phyloP scores from a whole-genome alignment of 2,888 invertebrate species.

The Psococerastis gibbosa region DNA sequence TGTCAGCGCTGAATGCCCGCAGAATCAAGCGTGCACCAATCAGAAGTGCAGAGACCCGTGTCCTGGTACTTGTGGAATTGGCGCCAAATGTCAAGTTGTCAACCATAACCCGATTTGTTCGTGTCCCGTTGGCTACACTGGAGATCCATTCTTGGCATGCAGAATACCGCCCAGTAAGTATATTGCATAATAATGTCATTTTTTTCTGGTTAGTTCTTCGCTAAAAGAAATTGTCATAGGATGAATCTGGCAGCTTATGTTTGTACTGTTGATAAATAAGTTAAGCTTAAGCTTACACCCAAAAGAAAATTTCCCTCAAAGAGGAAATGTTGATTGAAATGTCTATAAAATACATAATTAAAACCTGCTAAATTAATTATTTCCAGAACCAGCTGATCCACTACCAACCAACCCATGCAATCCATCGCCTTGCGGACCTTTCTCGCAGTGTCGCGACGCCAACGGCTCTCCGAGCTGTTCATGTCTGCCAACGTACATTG shows the following conservation, averaged over 20 bases:
- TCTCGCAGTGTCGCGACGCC: conserved; percentile 28
- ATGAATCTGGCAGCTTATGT: too few relatives aligned
- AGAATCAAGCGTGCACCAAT: conserved; percentile 50
- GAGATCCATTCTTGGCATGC: conserved; percentile 31
- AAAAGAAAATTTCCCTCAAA: too few relatives aligned
- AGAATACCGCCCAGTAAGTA: conserved; percentile 22
- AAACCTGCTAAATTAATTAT: too few relatives aligned
- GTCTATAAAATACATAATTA: too few relatives aligned
- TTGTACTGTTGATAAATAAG: too few relatives aligned
- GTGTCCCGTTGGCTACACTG: conserved; percentile 30
- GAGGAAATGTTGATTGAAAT: too few relatives aligned
- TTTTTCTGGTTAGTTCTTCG: too few relatives aligned
- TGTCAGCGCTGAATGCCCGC: conserved; percentile 50
- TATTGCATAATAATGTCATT: too few relatives aligned
- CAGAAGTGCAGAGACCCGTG: conserved; percentile 63
- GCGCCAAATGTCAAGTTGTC: conserved; percentile 47
- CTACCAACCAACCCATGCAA: conserved; percentile 37
- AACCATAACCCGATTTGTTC: conserved; percentile 37
- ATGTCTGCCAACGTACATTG: conserved; percentile 24
- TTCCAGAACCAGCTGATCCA: conserved; percentile 6
- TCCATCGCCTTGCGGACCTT: conserved; percentile 50
- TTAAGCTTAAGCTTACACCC: too few relatives aligned
- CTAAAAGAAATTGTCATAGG: too few relatives aligned
- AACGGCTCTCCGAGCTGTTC: conserved; percentile 22
- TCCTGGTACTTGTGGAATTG: conserved; percentile 49